Conservation (phyloP, 2,797 vertebrate species). For the Rhincodon typus region DNA sequence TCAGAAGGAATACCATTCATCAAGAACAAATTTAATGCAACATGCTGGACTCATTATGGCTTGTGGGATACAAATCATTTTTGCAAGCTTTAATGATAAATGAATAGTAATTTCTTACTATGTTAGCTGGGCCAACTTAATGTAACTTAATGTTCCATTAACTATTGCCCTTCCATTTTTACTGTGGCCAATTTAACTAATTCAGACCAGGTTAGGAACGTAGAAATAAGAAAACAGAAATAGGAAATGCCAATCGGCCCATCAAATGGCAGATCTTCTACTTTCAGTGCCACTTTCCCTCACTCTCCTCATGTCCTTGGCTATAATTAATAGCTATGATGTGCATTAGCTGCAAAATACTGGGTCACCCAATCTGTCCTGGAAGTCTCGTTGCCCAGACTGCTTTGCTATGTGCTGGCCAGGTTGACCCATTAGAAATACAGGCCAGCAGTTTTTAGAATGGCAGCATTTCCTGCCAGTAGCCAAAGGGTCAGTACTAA, state of each 20-base stretch:
- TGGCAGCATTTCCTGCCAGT: background rate
- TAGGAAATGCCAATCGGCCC: too few species aligned
- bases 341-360: background rate
- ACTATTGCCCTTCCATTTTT: background rate
- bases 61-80: conserved; percentile 13
- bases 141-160: background rate
- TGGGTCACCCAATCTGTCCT: background rate
- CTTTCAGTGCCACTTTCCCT: too few species aligned
- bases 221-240: too few species aligned
- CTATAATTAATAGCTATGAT: too few species aligned
- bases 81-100: conserved; percentile 22
- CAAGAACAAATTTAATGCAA: background rate
- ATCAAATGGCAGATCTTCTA: too few species aligned
- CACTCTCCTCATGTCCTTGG: too few species aligned
- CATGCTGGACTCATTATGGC: conserved; percentile 14
- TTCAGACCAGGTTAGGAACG: background rate
- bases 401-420: background rate
- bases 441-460: background rate
- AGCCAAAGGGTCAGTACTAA: too few species aligned
- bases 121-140: background rate
- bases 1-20: conserved; percentile 18
- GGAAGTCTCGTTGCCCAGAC: background rate
- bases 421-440: background rate
- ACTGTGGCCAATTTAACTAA: background rate
- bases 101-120: conserved; percentile 5